phyloP scores from a whole-genome alignment of 2,888 invertebrate genomes.

The Hirtodrosophila trivittata region DNA sequence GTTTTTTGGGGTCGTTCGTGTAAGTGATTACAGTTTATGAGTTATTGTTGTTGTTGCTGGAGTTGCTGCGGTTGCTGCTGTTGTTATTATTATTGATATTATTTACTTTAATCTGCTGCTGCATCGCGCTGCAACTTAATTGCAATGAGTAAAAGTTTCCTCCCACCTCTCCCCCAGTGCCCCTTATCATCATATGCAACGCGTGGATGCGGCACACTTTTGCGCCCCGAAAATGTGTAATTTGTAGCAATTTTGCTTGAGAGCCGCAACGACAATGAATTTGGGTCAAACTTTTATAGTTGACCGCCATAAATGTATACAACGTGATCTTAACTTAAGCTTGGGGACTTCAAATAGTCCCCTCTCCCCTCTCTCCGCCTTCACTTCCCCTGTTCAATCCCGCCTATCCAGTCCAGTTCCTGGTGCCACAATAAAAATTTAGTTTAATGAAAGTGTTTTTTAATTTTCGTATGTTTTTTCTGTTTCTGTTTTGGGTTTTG shows the following conservation, averaged over 20 bases:
- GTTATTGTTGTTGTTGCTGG: slow-evolving; percentile 54
- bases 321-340: slow-evolving; percentile 31
- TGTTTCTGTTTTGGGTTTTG: background rate
- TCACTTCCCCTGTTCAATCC: background rate
- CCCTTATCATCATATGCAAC: background rate
- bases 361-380: background rate
- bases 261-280: slow-evolving; percentile 50
- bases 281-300: slow-evolving; percentile 76
- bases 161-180: background rate
- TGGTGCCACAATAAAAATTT: slow-evolving; percentile 75
- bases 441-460: slow-evolving; percentile 79
- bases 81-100: slow-evolving; percentile 67
- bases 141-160: slow-evolving; percentile 66
- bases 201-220: slow-evolving; percentile 76
- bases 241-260: slow-evolving; percentile 74
- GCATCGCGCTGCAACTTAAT: slow-evolving; percentile 72
- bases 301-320: slow-evolving; percentile 68
- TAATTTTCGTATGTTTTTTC: background rate
- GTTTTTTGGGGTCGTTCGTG: slow-evolving; percentile 45
- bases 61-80: slow-evolving; percentile 15
- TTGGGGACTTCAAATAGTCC: background rate
- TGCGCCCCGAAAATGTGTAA: slow-evolving; percentile 75
- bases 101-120: slow-evolving; percentile 77
- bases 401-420: slow-evolving; percentile 3
- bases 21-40: slow-evolving; percentile 77